Evolutionary conservation across 2,888 invertebrate species (phyloP).

Genomic region (Gymnosoma rotundatum): DNA sequence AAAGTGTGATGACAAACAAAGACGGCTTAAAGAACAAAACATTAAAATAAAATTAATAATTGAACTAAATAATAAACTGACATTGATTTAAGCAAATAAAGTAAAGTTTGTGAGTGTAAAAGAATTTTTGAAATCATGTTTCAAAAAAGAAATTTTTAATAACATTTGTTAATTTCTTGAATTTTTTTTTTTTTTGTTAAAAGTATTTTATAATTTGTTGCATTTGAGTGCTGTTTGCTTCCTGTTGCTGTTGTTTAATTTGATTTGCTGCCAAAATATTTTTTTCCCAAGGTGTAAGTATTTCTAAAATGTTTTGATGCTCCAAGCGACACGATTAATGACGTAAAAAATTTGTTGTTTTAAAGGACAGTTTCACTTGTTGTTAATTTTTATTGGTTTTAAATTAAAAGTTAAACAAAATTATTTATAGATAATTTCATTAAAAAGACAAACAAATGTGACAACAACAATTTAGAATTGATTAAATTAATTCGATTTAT

Average conservation of each 20-base stretch:
- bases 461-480: neutral
- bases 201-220: slow-evolving; percentile 28
- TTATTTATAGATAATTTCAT: slow-evolving; percentile 15
- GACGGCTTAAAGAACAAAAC: slow-evolving; percentile 1
- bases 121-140: slow-evolving; percentile 33
- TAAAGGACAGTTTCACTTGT: slow-evolving; percentile 14
- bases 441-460: neutral
- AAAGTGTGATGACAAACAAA: neutral
- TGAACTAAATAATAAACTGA: slow-evolving; percentile 17
- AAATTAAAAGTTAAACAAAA: slow-evolving; percentile 30
- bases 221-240: slow-evolving; percentile 21
- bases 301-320: slow-evolving; percentile 6
- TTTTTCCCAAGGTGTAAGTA: slow-evolving; percentile 38
- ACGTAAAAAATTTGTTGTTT: slow-evolving; percentile 31
- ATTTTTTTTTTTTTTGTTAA: slow-evolving; percentile 24
- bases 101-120: slow-evolving; percentile 9
- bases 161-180: slow-evolving; percentile 2
- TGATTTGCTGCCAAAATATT: slow-evolving; percentile 34
- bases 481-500: neutral
- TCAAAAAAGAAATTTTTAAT: neutral
- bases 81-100: slow-evolving; percentile 1
- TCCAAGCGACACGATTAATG: slow-evolving; percentile 34
- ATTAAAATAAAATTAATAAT: slow-evolving; percentile 18
- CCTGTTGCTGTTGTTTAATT: slow-evolving; percentile 22
- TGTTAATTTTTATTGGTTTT: slow-evolving; percentile 21